phyloP scores from a whole-genome alignment of 2,797 vertebrate genomes.

The Sebastes oblongus region DNA sequence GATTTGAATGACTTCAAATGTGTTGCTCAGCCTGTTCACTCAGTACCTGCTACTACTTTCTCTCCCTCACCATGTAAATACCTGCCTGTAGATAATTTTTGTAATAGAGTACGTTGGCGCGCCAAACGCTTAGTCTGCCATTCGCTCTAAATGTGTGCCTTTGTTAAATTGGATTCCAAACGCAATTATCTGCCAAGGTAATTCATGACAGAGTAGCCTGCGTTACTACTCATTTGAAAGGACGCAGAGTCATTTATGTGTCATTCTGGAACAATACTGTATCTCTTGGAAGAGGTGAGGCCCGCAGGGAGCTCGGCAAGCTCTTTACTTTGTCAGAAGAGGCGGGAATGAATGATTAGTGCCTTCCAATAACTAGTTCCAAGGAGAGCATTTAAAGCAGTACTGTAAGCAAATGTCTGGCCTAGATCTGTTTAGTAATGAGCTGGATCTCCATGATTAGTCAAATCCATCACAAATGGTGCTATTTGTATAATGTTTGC shows the following conservation, averaged over 20 bases:
- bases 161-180: constrained; percentile 75
- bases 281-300: constrained; percentile 55
- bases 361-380: constrained; percentile 61
- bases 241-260: constrained; percentile 66
- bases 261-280: constrained; percentile 61
- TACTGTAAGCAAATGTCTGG: constrained; percentile 66
- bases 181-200: constrained; percentile 74
- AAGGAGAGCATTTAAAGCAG: constrained; percentile 59
- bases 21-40: neutral
- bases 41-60: neutral
- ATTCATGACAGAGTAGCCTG: constrained; percentile 60
- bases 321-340: constrained; percentile 37
- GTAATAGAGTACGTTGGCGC: constrained; percentile 49
- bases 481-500: constrained; percentile 55
- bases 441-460: constrained; percentile 64
- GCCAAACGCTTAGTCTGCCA: constrained; percentile 57
- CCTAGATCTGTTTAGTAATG: constrained; percentile 60
- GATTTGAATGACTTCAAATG: neutral
- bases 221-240: constrained; percentile 63
- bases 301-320: constrained; percentile 20
- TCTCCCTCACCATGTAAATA: constrained; percentile 48
- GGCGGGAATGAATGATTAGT: constrained; percentile 52
- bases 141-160: constrained; percentile 58
- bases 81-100: constrained; percentile 65
- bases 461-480: constrained; percentile 67